A percentile compares a stretch with the other conserved stretches of the same genome.
Conservation (phyloP, 2,113 vertebrate genomes). For the Scalopus aquaticus region DNA sequence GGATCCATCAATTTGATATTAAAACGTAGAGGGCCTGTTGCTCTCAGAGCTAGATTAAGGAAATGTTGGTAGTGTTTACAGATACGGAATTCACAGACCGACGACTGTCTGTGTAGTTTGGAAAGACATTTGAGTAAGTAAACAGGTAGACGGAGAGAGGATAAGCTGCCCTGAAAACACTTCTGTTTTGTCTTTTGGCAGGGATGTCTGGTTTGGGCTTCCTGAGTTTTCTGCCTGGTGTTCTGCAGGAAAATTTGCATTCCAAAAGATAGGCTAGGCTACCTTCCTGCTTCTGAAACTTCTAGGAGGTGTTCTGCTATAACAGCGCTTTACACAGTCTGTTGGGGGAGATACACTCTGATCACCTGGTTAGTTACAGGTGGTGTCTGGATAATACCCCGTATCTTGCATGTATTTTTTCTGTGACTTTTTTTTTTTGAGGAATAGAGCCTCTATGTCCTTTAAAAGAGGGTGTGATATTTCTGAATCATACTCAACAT, state of each 20-base stretch:
- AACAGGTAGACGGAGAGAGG: conserved; percentile 16
- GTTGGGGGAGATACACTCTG: neutral
- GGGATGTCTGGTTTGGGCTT: conserved; percentile 44
- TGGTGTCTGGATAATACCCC: neutral
- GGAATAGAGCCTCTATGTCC: neutral
- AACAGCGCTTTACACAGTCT: neutral
- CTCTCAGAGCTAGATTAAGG: neutral
- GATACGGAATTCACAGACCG: neutral
- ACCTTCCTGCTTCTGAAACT: conserved; percentile 31
- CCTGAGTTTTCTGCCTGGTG: conserved; percentile 38
- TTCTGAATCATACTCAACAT: too few relatives aligned
- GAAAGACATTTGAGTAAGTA: neutral
- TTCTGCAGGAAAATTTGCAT: conserved; percentile 55
- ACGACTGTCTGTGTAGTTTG: neutral
- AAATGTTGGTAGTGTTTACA: neutral
- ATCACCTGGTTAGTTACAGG: neutral
- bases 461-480: neutral
- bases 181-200: conserved; percentile 47
- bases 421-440: neutral
- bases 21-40: neutral
- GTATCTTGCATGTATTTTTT: neutral
- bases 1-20: neutral
- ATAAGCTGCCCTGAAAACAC: neutral
- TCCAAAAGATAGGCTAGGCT: conserved; percentile 38
- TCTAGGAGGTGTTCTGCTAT: neutral